phyloP scores from a whole-genome alignment of 1,140 invertebrate species.

The Danaus plexippus region DNA sequence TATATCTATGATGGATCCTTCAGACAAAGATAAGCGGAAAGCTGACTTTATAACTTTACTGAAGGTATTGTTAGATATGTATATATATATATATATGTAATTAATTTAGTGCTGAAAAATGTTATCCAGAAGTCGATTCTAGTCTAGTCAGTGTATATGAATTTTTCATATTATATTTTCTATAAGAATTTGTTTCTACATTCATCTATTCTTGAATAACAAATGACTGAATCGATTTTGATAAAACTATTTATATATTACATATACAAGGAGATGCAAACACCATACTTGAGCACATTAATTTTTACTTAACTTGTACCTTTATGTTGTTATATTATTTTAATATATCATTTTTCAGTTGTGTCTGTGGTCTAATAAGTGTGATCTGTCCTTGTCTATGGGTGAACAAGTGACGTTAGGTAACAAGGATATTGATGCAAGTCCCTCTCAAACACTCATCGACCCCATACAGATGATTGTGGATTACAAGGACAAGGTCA shows the following conservation, averaged over 20 bases:
- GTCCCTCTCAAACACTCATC: constrained; percentile 32
- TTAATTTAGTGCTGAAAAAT: too few relatives aligned
- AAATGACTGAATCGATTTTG: too few relatives aligned
- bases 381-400: constrained; percentile 89
- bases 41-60: constrained; percentile 72
- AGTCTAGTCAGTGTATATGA: too few relatives aligned
- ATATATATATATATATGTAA: constrained; percentile 1
- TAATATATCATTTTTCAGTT: constrained; percentile 44
- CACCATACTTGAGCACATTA: too few relatives aligned
- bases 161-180: too few relatives aligned
- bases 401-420: constrained; percentile 68
- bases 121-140: too few relatives aligned
- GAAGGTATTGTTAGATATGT: constrained; percentile 54
- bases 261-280: too few relatives aligned
- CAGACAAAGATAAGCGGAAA: constrained; percentile 54
- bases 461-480: constrained; percentile 78
- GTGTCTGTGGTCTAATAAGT: constrained; percentile 84
- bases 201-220: too few relatives aligned
- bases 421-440: constrained; percentile 9
- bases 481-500: constrained; percentile 74
- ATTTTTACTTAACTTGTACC: too few relatives aligned
- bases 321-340: neutral
- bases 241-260: too few relatives aligned
- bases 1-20: constrained; percentile 41
- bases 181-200: too few relatives aligned